phyloP scores from a whole-genome alignment of 2,113 vertebrate species.

The Gnathochromis pfefferi region DNA sequence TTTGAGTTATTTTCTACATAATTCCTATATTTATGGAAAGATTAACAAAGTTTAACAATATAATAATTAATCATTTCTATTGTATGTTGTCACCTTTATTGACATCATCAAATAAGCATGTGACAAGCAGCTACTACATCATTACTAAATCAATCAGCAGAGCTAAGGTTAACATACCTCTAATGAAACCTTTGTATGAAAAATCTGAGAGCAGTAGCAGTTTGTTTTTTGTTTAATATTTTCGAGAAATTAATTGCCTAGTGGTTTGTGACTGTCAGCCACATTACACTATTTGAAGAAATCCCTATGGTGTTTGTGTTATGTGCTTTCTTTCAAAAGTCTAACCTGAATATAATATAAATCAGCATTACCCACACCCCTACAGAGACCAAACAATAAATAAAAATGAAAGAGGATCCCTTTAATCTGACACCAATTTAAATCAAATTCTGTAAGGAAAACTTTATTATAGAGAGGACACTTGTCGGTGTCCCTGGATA shows the following conservation, averaged over 20 bases:
- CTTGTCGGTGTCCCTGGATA: not conserved
- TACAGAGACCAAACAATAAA: not conserved
- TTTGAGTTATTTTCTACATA: not conserved
- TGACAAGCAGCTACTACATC: not conserved
- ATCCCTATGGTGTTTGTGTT: not conserved
- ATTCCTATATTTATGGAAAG: not conserved
- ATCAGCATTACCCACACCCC: not conserved
- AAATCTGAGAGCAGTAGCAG: not conserved
- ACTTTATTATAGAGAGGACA: not conserved
- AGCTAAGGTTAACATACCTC: not conserved
- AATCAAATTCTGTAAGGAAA: not conserved
- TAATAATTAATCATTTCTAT: not conserved
- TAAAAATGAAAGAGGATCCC: not conserved
- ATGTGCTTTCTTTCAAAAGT: not conserved
- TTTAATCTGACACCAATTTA: not conserved
- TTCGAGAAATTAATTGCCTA: not conserved
- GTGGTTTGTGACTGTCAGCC: not conserved
- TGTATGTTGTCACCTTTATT: not conserved
- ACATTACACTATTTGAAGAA: not conserved
- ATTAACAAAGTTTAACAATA: not conserved
- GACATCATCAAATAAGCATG: not conserved
- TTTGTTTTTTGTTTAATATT: not conserved
- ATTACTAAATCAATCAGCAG: not conserved
- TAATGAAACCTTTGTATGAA: not conserved
- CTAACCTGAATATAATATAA: not conserved